Percentiles rank a stretch among this genome's conserved stretches.
phyloP scores from a whole-genome alignment of 2,797 vertebrate species.

The Acanthis flammea region DNA sequence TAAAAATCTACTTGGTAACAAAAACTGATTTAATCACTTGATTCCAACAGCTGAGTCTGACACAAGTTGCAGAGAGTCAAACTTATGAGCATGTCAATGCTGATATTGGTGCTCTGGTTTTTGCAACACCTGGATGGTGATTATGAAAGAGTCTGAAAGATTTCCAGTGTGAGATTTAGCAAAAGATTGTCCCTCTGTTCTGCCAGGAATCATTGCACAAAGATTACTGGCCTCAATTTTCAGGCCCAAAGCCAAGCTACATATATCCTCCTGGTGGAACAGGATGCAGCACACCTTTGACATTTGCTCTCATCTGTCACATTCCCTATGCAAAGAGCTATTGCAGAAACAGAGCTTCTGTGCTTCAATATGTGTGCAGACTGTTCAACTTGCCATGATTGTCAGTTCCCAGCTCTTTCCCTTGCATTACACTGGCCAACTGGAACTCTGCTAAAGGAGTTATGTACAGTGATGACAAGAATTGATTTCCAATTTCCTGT shows the following conservation, averaged over 20 bases:
- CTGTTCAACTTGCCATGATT: not conserved
- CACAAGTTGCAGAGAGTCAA: not conserved
- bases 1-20: not conserved
- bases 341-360: not conserved
- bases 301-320: not conserved
- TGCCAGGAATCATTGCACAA: not conserved
- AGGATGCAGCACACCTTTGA: not conserved
- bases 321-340: not conserved
- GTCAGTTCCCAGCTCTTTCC: constrained; percentile 35
- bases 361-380: not conserved
- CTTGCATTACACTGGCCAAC: constrained; percentile 69
- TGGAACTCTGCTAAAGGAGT: constrained; percentile 80
- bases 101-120: not conserved
- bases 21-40: not conserved
- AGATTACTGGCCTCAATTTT: not conserved
- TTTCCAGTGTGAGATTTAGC: not conserved
- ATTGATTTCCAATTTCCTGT: constrained; percentile 97
- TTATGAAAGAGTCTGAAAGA: not conserved
- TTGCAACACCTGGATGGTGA: accelerated
- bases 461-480: constrained; percentile 88
- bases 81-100: accelerated
- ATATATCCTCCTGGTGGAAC: accelerated
- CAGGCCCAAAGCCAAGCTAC: not conserved
- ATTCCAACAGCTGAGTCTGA: not conserved
- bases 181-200: not conserved